Base-by-base conservation (phyloP, 2,113 vertebrate genomes). In the Chamaea fasciata region DNA sequence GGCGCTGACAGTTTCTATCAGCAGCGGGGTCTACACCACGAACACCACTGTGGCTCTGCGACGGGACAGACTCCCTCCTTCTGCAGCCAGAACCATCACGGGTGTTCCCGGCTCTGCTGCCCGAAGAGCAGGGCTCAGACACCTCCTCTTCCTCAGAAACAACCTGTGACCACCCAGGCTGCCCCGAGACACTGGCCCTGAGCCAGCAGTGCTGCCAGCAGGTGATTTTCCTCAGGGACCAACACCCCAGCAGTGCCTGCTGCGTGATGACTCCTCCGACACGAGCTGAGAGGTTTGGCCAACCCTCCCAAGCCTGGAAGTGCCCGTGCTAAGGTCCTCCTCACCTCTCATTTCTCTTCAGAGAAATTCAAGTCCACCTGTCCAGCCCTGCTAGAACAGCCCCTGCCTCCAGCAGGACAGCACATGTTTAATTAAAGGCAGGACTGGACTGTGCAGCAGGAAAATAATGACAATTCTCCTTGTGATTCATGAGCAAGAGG, bases 31-130 rank as follows among this genome's bases (percentile, higher is more conserved):
- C 64, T 5, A 5, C 4, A 7, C 9, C 5, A 1, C 15, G 52
- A 52, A 13, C 12, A 57, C 0, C 0, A 4, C 3, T 30, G 27
- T 47, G 22, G 14, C 30, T 11, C 59, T 12, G 28, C 14, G 42
- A 33, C 1, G 4, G 47, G 26, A 33, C 62, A 35, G 35, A 37
- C 23, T 28, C 10, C 37, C 10, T 46, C 67, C 47, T 67, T 18
- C 52, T 55, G 74, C 74, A 78, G 78, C 44, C 27, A 24, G 26
- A 49, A 37, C 24, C 15, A 41, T 6, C 17, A 7, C 0, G 2
- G 2, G 13, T 6, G 28, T 2, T 75, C 33, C 42, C 78, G 37
- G 46, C 26, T 74, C 33, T 60, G 31, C 4, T 15, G 23, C 26
- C 47, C 18, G 1, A n/a, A n/a, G 3, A 37, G 39, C 0, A 0